phyloP scores from a whole-genome alignment of 2,888 invertebrate genomes.

The Xanthorhoe spadicearia region DNA sequence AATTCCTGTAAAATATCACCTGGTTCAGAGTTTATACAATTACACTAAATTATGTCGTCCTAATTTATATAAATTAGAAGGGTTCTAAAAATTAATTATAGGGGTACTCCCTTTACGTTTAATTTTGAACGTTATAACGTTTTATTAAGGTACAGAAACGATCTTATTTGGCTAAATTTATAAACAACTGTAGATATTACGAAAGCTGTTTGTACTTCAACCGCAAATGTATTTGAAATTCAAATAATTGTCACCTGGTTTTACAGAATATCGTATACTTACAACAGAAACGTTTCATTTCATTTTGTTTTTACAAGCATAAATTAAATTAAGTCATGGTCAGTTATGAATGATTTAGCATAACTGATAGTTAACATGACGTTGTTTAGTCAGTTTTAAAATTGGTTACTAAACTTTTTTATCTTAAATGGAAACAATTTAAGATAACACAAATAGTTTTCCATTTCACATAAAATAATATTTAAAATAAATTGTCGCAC shows the following conservation, averaged over 20 bases:
- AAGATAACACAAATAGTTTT: too few relatives aligned
- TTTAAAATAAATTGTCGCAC: too few relatives aligned
- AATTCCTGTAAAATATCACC: background rate
- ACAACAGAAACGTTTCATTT: too few relatives aligned
- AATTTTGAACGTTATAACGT: background rate
- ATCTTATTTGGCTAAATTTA: background rate
- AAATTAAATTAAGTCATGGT: too few relatives aligned
- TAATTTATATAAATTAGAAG: background rate
- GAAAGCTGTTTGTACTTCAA: background rate
- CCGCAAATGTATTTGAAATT: background rate
- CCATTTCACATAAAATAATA: too few relatives aligned
- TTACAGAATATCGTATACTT: too few relatives aligned
- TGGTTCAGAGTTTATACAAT: background rate
- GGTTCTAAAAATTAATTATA: conserved; percentile 3
- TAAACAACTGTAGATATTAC: background rate
- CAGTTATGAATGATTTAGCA: too few relatives aligned
- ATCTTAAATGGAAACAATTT: too few relatives aligned
- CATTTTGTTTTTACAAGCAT: too few relatives aligned
- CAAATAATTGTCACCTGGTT: background rate
- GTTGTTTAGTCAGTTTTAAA: too few relatives aligned
- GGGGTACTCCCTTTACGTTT: background rate
- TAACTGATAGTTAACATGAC: too few relatives aligned
- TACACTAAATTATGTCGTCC: conserved; percentile 4
- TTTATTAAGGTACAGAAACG: background rate
- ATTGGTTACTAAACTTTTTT: too few relatives aligned